These are phyloP conservation scores for Erythrocercus mccallii DNA, from an alignment of 2,113 vertebrate genomes.

Conservation along the genomic window DNA sequence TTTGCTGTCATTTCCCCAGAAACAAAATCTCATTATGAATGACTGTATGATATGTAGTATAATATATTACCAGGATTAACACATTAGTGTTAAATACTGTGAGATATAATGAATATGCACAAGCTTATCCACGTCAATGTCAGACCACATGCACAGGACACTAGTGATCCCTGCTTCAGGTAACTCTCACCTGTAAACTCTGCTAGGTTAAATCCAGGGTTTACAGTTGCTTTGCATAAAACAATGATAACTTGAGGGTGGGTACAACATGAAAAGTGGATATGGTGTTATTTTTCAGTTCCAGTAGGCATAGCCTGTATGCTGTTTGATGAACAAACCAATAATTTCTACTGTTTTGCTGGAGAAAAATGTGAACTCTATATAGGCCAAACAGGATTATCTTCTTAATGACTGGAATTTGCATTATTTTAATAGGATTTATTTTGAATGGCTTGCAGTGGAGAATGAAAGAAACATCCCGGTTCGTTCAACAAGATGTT, in stretches of 20 bases:
- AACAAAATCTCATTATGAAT: not conserved
- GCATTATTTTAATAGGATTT: conserved; percentile 72
- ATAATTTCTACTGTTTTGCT: conserved; percentile 20
- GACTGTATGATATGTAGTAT: not conserved
- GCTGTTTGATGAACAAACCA: not conserved
- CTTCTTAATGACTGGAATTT: conserved; percentile 66
- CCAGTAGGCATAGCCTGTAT: not conserved
- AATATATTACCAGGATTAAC: not conserved
- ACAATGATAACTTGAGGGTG: not conserved
- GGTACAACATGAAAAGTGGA: not conserved
- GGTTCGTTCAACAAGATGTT: conserved; percentile 47
- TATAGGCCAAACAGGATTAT: conserved; percentile 67
- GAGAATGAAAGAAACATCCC: conserved; percentile 57
- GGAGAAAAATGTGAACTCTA: conserved; percentile 28
- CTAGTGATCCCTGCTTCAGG: not conserved
- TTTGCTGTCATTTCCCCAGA: not conserved
- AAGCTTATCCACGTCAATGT: not conserved
- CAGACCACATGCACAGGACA: not conserved
- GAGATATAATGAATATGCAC: not conserved
- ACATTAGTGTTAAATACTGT: not conserved
- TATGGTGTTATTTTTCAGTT: not conserved
- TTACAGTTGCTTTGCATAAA: not conserved
- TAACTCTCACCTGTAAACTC: not conserved
- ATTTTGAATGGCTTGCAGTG: conserved; percentile 41
- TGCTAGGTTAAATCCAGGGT: not conserved